A percentile compares a stretch with the other conserved stretches of the same genome.
These are phyloP conservation scores for Forbesichthys agassizii DNA, from an alignment of 2,113 vertebrate genomes.

Conservation along the genomic window DNA sequence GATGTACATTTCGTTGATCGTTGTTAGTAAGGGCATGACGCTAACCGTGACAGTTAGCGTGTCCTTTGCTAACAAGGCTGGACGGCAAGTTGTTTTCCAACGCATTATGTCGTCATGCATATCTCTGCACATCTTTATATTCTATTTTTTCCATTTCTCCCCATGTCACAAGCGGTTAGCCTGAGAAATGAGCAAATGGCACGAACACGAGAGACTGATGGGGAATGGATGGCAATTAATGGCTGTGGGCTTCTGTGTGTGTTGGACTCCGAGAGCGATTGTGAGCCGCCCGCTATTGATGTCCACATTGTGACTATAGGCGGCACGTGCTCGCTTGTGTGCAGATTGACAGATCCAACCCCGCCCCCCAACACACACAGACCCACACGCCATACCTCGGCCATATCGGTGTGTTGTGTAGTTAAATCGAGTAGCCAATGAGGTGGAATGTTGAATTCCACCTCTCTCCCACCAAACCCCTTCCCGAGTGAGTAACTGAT, in stretches of 20 bases:
- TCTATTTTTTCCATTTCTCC: not conserved
- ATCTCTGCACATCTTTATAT: conserved; percentile 35
- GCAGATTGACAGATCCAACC: not conserved
- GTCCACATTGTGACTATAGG: conserved; percentile 58
- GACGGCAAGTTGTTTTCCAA: conserved; percentile 20
- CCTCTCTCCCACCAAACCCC: too few species aligned
- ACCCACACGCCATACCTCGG: too few species aligned
- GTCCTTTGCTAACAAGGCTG: too few species aligned
- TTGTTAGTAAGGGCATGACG: conserved; percentile 20
- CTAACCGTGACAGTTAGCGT: not conserved
- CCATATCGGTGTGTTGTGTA: conserved; percentile 48
- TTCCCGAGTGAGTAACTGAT: conserved; percentile 45
- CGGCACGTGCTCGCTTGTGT: conserved; percentile 31
- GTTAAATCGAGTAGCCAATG: conserved; percentile 73
- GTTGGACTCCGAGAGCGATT: conserved; percentile 32
- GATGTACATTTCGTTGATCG: too few species aligned
- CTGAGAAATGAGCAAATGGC: conserved; percentile 52
- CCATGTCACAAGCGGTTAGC: conserved; percentile 51
- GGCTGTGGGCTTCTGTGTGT: conserved; percentile 64
- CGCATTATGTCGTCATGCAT: conserved; percentile 46
- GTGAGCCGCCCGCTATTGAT: conserved; percentile 47
- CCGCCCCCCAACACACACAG: conserved; percentile 22
- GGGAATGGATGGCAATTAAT: conserved; percentile 72
- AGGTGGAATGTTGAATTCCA: conserved; percentile 64
- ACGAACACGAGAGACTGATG: conserved; percentile 59